Evolutionary conservation across 1,140 invertebrate species (phyloP).

Genomic region (Chlorops oryzae): DNA sequence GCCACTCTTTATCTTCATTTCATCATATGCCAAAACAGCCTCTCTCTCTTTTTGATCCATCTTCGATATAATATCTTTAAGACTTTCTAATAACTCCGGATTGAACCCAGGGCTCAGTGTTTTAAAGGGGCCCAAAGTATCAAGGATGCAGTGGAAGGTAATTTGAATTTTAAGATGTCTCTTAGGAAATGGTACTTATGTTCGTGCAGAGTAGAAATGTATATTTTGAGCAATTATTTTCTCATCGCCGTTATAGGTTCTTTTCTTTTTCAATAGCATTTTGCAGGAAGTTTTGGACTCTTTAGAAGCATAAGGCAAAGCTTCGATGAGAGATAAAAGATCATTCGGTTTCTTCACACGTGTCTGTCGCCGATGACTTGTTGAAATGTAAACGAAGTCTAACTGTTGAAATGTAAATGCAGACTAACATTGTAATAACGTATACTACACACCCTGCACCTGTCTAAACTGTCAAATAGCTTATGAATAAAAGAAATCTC

Average conservation of each 20-base stretch:
- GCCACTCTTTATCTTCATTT: neutral
- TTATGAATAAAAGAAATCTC: too few species aligned
- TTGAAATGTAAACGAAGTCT: too few species aligned
- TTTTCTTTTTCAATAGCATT: too few species aligned
- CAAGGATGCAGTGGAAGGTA: too few species aligned
- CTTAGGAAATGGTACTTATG: neutral
- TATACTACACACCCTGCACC: too few species aligned
- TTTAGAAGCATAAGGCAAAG: too few species aligned
- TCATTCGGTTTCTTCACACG: too few species aligned
- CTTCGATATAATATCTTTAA: neutral
- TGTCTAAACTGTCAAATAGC: too few species aligned
- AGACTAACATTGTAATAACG: too few species aligned
- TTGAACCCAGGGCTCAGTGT: neutral
- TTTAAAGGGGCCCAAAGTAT: neutral
- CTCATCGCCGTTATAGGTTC: neutral
- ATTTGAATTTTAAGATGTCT: neutral
- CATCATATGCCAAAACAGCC: neutral
- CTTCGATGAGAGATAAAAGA: too few species aligned
- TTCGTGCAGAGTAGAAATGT: neutral
- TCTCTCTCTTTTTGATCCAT: neutral
- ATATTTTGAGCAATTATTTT: constrained; percentile 1
- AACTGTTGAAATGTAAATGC: too few species aligned
- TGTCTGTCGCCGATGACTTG: too few species aligned
- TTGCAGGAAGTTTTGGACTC: neutral
- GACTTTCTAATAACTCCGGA: neutral